Percentiles rank a stretch among this genome's conserved stretches.
These are phyloP conservation scores for Limnephilus marmoratus DNA, from an alignment of 2,888 invertebrate genomes.

Conservation along the genomic window DNA sequence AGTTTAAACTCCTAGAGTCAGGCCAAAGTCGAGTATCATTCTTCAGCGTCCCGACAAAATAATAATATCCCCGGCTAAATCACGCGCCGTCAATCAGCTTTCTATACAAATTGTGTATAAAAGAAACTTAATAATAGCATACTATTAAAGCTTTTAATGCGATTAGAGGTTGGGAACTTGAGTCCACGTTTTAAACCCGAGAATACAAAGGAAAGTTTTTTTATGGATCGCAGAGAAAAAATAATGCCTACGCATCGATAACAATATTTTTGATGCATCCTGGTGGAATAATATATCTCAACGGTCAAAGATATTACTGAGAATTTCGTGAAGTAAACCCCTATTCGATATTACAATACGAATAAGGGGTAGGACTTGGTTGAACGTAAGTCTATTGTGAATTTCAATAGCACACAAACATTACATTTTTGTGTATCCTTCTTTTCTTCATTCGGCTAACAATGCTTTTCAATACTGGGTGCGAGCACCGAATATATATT, in stretches of 20 bases:
- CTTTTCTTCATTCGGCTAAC: not conserved
- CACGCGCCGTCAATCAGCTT: constrained; percentile 36
- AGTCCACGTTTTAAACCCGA: not conserved
- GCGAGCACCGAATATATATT: not conserved
- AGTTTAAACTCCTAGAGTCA: not conserved
- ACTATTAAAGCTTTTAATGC: constrained; percentile 17
- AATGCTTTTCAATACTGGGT: not conserved
- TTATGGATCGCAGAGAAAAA: not conserved
- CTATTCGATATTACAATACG: not conserved
- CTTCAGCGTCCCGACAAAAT: not conserved
- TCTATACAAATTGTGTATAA: constrained; percentile 33
- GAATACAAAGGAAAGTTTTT: not conserved
- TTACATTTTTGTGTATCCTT: not conserved
- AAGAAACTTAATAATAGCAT: constrained; percentile 5
- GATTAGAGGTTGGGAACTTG: not conserved
- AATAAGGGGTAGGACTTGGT: not conserved
- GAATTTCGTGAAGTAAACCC: not conserved
- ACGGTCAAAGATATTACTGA: not conserved
- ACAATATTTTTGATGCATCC: not conserved
- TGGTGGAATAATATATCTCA: not conserved
- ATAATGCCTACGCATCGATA: not conserved
- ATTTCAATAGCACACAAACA: not conserved
- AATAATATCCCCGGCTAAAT: constrained; percentile 1
- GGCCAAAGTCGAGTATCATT: not conserved
- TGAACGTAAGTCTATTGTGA: not conserved